These are phyloP conservation scores for Tringa solitaria DNA, from an alignment of 2,113 vertebrate genomes.

Conservation along the genomic window DNA sequence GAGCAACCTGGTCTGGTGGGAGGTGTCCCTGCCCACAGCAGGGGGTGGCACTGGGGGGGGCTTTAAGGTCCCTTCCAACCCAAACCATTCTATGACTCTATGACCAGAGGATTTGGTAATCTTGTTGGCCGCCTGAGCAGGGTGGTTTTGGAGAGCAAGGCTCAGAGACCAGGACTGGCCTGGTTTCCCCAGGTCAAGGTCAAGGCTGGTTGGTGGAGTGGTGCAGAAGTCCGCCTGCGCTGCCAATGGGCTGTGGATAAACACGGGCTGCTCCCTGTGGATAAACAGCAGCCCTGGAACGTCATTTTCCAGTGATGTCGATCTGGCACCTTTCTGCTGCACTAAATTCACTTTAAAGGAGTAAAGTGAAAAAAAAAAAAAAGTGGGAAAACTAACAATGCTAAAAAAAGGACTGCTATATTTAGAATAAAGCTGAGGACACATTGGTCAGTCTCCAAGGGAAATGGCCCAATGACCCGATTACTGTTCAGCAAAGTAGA, in stretches of 20 bases:
- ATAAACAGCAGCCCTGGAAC: slow-evolving; percentile 44
- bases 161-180: background rate
- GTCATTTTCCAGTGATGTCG: slow-evolving; percentile 62
- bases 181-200: background rate
- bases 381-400: slow-evolving; percentile 55
- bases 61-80: too few relatives aligned
- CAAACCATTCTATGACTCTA: too few relatives aligned
- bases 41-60: too few relatives aligned
- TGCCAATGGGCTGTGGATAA: background rate
- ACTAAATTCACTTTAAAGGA: slow-evolving; percentile 17
- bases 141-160: background rate
- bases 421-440: slow-evolving; percentile 66
- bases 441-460: slow-evolving; percentile 63
- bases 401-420: slow-evolving; percentile 69
- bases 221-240: background rate
- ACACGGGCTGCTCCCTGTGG: slow-evolving; percentile 10
- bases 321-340: slow-evolving; percentile 42
- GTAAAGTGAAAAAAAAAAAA: background rate
- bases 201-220: background rate
- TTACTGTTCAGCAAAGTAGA: slow-evolving; percentile 62
- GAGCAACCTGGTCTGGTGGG: too few relatives aligned
- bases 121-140: background rate
- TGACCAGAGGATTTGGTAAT: background rate
- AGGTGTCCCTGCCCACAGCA: too few relatives aligned
- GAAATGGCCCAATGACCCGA: slow-evolving; percentile 75